phyloP scores from a whole-genome alignment of 2,113 vertebrate genomes.

The Telmatochromis bifrenatus region DNA sequence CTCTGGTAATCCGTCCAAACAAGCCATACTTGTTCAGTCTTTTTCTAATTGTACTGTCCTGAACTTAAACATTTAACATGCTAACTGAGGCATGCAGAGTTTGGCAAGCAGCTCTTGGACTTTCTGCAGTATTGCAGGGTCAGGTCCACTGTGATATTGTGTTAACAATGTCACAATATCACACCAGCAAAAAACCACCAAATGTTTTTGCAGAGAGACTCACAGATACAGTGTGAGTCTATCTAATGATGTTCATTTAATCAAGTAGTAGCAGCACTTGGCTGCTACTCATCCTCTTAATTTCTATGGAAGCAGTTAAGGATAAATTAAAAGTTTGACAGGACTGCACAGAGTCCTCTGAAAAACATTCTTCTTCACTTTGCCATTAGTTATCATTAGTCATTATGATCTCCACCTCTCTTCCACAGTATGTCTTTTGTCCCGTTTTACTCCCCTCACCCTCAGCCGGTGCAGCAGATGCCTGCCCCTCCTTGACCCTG shows the following conservation, averaged over 20 bases:
- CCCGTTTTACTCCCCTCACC: neutral
- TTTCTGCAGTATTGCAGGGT: neutral
- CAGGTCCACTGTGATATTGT: neutral
- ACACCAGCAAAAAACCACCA: neutral
- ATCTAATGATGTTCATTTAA: neutral
- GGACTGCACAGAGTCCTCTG: neutral
- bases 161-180: neutral
- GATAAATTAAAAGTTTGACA: neutral
- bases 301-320: neutral
- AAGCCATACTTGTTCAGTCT: neutral
- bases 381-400: neutral
- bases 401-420: neutral
- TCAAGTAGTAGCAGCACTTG: neutral
- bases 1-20: neutral
- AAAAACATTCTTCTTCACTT: neutral
- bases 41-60: neutral
- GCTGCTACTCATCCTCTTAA: neutral
- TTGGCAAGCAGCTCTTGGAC: neutral
- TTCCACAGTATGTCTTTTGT: neutral
- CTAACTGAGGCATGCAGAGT: neutral
- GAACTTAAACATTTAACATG: neutral
- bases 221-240: neutral
- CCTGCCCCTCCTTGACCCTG: neutral
- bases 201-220: neutral
- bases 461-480: neutral